Conservation (phyloP, 2,113 vertebrate genomes). For the Crotalus viridis region DNA sequence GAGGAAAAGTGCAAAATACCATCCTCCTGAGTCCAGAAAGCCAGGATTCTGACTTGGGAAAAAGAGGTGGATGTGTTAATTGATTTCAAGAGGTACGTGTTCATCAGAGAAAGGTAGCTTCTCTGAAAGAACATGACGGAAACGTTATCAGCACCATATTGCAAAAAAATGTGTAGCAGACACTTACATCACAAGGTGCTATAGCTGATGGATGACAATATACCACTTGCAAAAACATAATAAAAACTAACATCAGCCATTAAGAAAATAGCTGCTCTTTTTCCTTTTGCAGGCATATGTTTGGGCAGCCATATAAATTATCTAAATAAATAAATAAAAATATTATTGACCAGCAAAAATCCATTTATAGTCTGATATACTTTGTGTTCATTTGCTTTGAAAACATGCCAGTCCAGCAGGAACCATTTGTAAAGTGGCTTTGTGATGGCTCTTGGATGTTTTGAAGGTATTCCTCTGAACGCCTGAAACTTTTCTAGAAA, state of each 20-base stretch:
- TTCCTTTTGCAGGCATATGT: constrained; percentile 60
- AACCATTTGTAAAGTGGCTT: constrained; percentile 14
- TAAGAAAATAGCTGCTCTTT: constrained; percentile 71
- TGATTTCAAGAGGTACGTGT: constrained; percentile 39
- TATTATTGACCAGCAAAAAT: constrained; percentile 54
- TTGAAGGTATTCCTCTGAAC: constrained; percentile 12
- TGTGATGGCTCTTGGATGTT: constrained; percentile 22
- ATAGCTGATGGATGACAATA: constrained; percentile 68
- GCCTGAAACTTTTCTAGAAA: too few species aligned
- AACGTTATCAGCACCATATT: constrained; percentile 70
- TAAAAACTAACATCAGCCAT: constrained; percentile 62
- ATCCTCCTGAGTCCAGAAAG: constrained; percentile 26
- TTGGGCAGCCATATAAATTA: constrained; percentile 39
- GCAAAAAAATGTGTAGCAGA: constrained; percentile 68
- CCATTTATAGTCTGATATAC: constrained; percentile 57
- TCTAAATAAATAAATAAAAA: neutral
- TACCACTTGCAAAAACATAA: constrained; percentile 57
- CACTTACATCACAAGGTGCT: constrained; percentile 69
- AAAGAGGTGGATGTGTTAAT: constrained; percentile 37
- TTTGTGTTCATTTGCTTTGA: constrained; percentile 33
- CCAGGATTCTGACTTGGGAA: constrained; percentile 19
- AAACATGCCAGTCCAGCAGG: constrained; percentile 54
- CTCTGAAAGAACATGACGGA: constrained; percentile 49
- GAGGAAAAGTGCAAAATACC: constrained; percentile 33
- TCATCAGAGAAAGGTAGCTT: constrained; percentile 50